A percentile compares a stretch with the other conserved stretches of the same genome.
phyloP scores from a whole-genome alignment of 1,140 invertebrate genomes.

The Musca domestica region DNA sequence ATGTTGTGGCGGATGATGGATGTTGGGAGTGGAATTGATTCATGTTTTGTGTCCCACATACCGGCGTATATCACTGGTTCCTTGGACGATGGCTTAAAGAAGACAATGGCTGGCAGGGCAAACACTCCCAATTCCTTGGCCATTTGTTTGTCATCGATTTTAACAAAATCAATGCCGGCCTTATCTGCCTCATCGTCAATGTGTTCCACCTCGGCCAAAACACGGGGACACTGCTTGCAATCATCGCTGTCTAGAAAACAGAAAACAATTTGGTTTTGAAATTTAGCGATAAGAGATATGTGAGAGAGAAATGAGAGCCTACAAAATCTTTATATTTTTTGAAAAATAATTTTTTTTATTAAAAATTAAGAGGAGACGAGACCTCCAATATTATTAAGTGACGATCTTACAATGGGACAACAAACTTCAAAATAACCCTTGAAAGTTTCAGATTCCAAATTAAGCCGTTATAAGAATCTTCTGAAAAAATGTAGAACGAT shows the following conservation, averaged over 20 bases:
- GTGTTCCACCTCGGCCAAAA: constrained; percentile 84
- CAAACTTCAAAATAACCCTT: neutral
- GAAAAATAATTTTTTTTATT: neutral
- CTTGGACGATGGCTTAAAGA: constrained; percentile 83
- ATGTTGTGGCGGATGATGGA: neutral
- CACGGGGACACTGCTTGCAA: constrained; percentile 89
- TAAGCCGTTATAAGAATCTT: too few species aligned
- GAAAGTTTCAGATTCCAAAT: too few species aligned
- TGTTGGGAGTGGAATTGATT: neutral
- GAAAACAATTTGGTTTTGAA: too few species aligned
- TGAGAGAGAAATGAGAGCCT: neutral
- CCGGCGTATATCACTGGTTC: constrained; percentile 93
- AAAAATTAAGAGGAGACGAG: neutral
- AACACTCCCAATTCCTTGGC: constrained; percentile 86
- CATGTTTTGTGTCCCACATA: constrained; percentile 43
- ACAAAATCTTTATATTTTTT: neutral
- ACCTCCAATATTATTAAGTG: neutral
- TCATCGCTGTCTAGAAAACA: constrained; percentile 79
- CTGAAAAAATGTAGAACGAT: too few species aligned
- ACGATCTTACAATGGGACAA: neutral
- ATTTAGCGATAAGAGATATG: too few species aligned
- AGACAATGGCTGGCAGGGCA: constrained; percentile 83
- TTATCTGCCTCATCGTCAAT: constrained; percentile 90
- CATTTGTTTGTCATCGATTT: constrained; percentile 83
- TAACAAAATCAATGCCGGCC: constrained; percentile 92